Percentiles rank a stretch among this genome's conserved stretches.
phyloP scores from a whole-genome alignment of 2,113 vertebrate species.

The Calonectris borealis region DNA sequence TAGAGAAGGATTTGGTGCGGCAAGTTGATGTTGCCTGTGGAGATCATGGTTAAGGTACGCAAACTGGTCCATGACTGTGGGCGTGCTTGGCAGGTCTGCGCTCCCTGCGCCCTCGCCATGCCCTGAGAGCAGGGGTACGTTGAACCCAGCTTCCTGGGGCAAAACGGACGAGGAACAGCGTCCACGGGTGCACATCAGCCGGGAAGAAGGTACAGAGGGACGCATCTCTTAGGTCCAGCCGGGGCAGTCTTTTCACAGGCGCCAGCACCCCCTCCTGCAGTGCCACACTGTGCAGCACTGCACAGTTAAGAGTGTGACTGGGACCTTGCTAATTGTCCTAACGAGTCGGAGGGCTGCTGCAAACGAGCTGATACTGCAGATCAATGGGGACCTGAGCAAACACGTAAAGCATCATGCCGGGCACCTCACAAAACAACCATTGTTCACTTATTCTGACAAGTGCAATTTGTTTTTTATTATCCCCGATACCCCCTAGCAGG shows the following conservation, averaged over 20 bases:
- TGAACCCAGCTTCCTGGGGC: not conserved
- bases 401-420: not conserved
- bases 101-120: not conserved
- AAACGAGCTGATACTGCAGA: not conserved
- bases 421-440: not conserved
- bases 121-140: not conserved
- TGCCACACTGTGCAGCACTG: not conserved
- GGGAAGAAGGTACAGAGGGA: not conserved
- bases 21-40: not conserved
- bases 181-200: rapidly evolving
- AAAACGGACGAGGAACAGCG: not conserved
- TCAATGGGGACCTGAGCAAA: not conserved
- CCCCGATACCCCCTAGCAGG: not conserved
- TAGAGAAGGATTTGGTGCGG: not conserved
- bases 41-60: not conserved
- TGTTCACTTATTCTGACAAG: not conserved
- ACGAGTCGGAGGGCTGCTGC: not conserved
- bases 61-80: rapidly evolving
- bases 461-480: not conserved
- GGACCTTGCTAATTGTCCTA: not conserved
- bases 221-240: not conserved
- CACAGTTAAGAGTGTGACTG: not conserved
- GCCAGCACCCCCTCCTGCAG: not conserved
- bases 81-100: not conserved
- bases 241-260: not conserved